Base-by-base conservation (phyloP, 2,113 vertebrate genomes). In the Trogon melanurus region DNA sequence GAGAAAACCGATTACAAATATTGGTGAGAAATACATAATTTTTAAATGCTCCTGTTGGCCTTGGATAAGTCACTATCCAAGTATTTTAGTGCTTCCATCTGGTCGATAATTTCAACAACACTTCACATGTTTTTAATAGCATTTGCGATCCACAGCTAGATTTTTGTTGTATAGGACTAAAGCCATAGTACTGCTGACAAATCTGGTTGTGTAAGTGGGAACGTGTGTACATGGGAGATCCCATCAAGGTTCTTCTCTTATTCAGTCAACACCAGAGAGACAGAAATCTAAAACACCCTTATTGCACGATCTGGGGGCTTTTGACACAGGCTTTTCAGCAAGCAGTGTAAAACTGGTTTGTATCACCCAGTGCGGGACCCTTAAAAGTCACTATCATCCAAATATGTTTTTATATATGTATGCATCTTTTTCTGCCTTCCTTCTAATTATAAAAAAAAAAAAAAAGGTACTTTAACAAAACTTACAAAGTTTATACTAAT, bases 161-260 rank as follows among this genome's bases (percentile, higher is more conserved):
- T 38, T 44, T 21, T 32, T 80, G 30, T 9, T 58, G 3, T 4
- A 2, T 13, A 34, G 62, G 5, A 64, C 18, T 6, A 11, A 79
- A 72, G 6, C 47, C 1, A 1, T 72, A 23, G 18, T 47, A 22
- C 25, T 67, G 16, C 8, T 76, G 32, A 48, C 21, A 29, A 47
- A 6, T 3, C 14, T 71, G 13, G 9, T 8, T 32, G 3, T 53
- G 2, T 26, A 45, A 72, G 6, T 9, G 5, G 7, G 3, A 75
- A 12, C 1, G 36, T 54, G 3, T 30, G 10, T 41, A 25, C 1
- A 1, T 6, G 2, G 11, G 18, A 56, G 17, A 58, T n/a, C 5
- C 13, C 47, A 17, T 4, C 1, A 30, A 17, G 6, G 6, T 17
- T 65, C 87, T 81, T 69, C 7, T n/a, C 12, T 44, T 64, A 4